Evolutionary conservation across 2,797 vertebrate species (phyloP), one percentile per base, ranked within the genome.

Genomic region (Phalanger gymnotis): DNA sequence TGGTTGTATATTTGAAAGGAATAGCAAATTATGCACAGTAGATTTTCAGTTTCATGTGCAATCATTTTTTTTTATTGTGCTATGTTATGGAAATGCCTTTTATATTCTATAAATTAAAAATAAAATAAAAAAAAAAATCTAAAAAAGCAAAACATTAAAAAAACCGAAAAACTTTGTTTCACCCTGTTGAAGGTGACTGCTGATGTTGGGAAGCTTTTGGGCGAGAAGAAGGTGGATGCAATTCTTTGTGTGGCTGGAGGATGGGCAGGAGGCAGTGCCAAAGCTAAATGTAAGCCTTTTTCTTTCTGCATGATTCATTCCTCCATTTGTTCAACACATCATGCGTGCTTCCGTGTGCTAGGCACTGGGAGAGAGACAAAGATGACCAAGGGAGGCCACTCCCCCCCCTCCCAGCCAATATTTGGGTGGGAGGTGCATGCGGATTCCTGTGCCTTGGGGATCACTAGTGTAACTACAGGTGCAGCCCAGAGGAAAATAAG

Each of bases 191-290:
- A 99, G 99, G 99, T 99, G 98, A 99, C 99, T 0, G 28, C 99
- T 58, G 99, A 99, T 52, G 98, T 99, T 81, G 99, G 98, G 25
- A 99, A 98, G 97, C 98, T 99, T 97, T 98, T 99, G 90, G 99
- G 99, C 47, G 99, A 99, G 51, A 98, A 99, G 94, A 99, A 99
- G 96, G 99, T 99, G 96, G 99, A 99, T 1, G 99, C 99, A 0
- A 99, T 99, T 97, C 96, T 99, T 54, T 99, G 99, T 55, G 99
- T 99, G 56, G 99, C 99, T 0, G 99, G 99, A 96, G 99, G 99
- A 98, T 99, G 99, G 99, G 99, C 99, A 0, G 99, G 99, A 96
- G 99, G 99, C 98, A 99, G 98, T 7, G 99, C 99, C 96, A 99
- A 99, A 97, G 99, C 99, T 91, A 99, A 99, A 98, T 99, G 99